A percentile compares a stretch with the other conserved stretches of the same genome.
Conservation (phyloP, 2,797 vertebrate species). For the Tragelaphus eurycerus region DNA sequence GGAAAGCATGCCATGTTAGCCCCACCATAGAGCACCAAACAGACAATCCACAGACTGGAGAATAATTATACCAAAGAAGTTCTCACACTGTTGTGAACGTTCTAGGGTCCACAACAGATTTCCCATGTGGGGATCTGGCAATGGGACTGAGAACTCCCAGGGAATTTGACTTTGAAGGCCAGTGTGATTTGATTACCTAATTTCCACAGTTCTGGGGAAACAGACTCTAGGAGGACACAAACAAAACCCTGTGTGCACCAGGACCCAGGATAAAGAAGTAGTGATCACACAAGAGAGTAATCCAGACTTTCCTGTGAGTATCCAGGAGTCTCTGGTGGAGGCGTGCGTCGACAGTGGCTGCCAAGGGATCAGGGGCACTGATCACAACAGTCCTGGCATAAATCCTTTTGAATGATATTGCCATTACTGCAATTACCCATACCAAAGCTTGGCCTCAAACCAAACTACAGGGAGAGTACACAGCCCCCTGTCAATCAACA, state of each 20-base stretch:
- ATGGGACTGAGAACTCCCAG: background rate
- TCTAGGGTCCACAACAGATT: background rate
- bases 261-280: background rate
- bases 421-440: background rate
- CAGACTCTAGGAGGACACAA: background rate
- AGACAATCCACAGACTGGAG: background rate
- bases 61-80: background rate
- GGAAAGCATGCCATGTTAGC: background rate
- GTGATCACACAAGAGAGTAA: background rate
- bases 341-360: fast-evolving
- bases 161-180: background rate
- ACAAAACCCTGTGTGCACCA: background rate
- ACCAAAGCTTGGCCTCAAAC: background rate
- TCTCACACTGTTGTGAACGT: fast-evolving
- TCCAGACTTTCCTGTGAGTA: background rate
- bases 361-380: background rate
- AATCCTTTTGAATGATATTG: background rate
- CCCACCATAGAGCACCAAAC: background rate
- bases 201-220: background rate
- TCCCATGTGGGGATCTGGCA: fast-evolving
- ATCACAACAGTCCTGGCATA: background rate
- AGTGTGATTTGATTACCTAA: background rate
- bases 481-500: background rate
- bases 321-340: background rate
- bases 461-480: background rate